Evolutionary conservation across 2,113 vertebrate genomes (phyloP), one percentile per base, ranked within the genome.

Genomic region (Cryptoleucopteryx plumbea): DNA sequence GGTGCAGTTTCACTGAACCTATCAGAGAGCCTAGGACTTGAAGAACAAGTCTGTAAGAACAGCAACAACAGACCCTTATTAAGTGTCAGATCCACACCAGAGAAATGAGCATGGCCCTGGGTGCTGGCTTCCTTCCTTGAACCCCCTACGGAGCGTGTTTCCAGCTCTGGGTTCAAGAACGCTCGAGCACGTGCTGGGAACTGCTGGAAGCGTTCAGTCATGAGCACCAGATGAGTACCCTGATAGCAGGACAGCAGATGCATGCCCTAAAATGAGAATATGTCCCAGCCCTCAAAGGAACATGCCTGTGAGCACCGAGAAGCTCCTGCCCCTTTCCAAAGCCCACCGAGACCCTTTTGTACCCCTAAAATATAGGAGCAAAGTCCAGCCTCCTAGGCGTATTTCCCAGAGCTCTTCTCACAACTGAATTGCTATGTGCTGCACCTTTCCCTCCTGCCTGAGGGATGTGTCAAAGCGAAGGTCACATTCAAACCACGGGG

Each of bases 341-440:
- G 18, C n/a, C 17, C 32, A 7, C 45, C 36, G 27, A 55, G 15
- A 20, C 13, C 13, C 31, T 59, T 62, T 47, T 15, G 25, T 15
- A 43, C 9, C 29, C 13, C 8, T 38, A 56, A 79, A 63, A 21
- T 31, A 55, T 7, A 32, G 53, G 16, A 89, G 43, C 22, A 55
- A 77, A 58, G 47, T 18, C 36, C 47, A 71, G 20, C 11, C 68
- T 40, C 21, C 11, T 13, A 18, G 10, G 2, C 29, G 6, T 38
- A 12, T 25, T 63, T 72, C 55, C 50, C 34, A 31, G 65, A 59
- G 42, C 65, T 75, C 27, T 63, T n/a, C 61, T 43, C 21, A 52
- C 27, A 32, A 55, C 8, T 0, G 0, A 50, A 31, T 11, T 7
- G 7, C 40, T 4, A 11, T 0, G 13, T 6, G 26, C n/a, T 79